Evolutionary conservation across 2,113 vertebrate genomes (phyloP).

Genomic region (Equus przewalskii): DNA sequence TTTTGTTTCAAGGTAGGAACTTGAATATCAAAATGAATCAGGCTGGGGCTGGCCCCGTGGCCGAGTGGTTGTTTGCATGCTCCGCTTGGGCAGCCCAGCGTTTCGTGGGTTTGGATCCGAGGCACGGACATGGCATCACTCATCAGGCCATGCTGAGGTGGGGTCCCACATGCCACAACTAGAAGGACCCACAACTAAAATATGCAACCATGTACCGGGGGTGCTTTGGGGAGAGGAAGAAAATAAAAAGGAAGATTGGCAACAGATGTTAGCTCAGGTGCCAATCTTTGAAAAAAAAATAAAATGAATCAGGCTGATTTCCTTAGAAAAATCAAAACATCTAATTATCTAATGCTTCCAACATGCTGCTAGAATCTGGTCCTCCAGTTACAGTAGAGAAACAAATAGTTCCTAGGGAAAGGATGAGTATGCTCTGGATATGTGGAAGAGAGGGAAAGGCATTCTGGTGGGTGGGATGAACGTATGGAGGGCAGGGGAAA

Average conservation of each 20-base stretch:
- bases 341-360: not conserved
- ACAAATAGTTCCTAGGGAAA: not conserved
- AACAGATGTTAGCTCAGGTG: too few relatives aligned
- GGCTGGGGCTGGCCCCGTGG: not conserved
- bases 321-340: not conserved
- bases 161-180: too few relatives aligned
- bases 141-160: too few relatives aligned
- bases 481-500: not conserved
- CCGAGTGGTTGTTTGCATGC: too few relatives aligned
- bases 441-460: not conserved
- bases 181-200: too few relatives aligned
- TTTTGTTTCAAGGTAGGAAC: not conserved
- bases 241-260: too few relatives aligned
- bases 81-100: too few relatives aligned
- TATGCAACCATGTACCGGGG: too few relatives aligned
- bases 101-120: too few relatives aligned
- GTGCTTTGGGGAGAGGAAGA: too few relatives aligned
- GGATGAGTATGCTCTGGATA: not conserved
- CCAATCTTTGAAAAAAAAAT: too few relatives aligned
- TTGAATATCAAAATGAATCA: not conserved
- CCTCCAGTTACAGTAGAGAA: not conserved
- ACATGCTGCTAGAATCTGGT: not conserved
- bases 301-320: not conserved
- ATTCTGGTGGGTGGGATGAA: not conserved
- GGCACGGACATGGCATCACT: too few relatives aligned